Evolutionary conservation across 2,888 invertebrate genomes (phyloP), one percentile per base, ranked within the genome.

Genomic region (Lathronympha strigana): DNA sequence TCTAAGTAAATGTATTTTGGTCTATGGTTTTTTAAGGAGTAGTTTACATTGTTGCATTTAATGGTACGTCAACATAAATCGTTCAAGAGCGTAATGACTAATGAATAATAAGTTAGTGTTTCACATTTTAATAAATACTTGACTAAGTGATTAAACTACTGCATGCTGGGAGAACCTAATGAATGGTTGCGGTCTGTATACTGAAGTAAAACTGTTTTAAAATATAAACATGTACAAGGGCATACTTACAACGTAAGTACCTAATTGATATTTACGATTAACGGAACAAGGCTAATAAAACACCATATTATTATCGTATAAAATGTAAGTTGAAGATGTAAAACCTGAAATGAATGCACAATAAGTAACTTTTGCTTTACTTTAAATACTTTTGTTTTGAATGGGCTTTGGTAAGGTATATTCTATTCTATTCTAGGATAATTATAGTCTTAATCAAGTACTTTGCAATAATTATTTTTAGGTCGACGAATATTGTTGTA

Each of bases 1-100:
- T 61, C 61, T 23, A 21, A 53, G 60, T 64, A 66, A 47, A 47
- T 23, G 38, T 66, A 66, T 66, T 61, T 61, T 47, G 28, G 66
- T 66, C 43, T 53, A 50, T 50, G 31, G 31, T 45, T 47, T 38
- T 66, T 36, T 31, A 47, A 33, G 61, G 66, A 40, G 47, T 31
- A 21, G 33, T 21, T 49, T 45, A 40, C 50, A 25, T 47, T 62
- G 61, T 53, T 17, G 11, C 13, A 17, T 51, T 25, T 19, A 33
- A 51, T 51, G 55, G 19, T 23, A n/a, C 33, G 38, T 23, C 38
- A 15, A 23, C 31, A 57, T 57, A 43, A 43, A 57, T 45, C 19
- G 43, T 8, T 45, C 43, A 21, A 31, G 15, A 55, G 17, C 17
- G 38, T 31, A 43, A 31, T 43, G 55, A 43, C n/a, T n/a, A 25